Evolutionary conservation across 2,888 invertebrate species (phyloP), one percentile per base, ranked within the genome.

Genomic region (Leptogaster cylindrica): DNA sequence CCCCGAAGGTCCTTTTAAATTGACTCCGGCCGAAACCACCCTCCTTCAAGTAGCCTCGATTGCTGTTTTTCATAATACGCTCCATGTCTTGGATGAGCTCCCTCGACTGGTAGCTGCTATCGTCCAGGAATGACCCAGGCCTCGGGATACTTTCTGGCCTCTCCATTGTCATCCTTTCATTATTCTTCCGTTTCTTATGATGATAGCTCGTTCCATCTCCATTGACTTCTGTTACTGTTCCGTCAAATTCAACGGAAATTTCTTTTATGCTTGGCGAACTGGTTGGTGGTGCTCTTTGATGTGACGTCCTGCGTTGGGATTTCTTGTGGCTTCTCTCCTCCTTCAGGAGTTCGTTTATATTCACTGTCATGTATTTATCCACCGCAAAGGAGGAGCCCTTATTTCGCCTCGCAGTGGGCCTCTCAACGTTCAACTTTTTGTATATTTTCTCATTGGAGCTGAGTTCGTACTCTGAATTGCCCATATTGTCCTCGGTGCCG

Each of bases 1-100:
- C 94, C 16, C 79, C 81, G 66, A 76, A 80, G 71, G 77, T 78
- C 73, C 78, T 79, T 67, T 77, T 76, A 76, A 76, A 51, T 75
- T 75, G 28, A 74, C 71, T 68, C 74, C 75, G 33, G 73, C 73
- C 72, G 74, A 72, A 72, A 51, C 18, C 28, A 14, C 44, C 18
- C 16, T 52, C 58, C 66, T 65, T 14, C 48, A 55, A 7, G 58
- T 31, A 0, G 46, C 12, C 8, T 55, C 70, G 14, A 52, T 48
- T 25, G 33, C 77, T 76, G 68, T 80, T 81, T 69, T 78, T 77
- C 78, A 81, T 78, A 46, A 81, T 80, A 18, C 80, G 79, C 69
- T 78, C 74, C 81, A 81, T 81, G 65, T 81, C 79, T 72, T 79
- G 77, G 18, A 77, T 77, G 31, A 81, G 72, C 69, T 79, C 79